Evolutionary conservation across 1,140 invertebrate genomes (phyloP).

Genomic region (Plodia interpunctella): DNA sequence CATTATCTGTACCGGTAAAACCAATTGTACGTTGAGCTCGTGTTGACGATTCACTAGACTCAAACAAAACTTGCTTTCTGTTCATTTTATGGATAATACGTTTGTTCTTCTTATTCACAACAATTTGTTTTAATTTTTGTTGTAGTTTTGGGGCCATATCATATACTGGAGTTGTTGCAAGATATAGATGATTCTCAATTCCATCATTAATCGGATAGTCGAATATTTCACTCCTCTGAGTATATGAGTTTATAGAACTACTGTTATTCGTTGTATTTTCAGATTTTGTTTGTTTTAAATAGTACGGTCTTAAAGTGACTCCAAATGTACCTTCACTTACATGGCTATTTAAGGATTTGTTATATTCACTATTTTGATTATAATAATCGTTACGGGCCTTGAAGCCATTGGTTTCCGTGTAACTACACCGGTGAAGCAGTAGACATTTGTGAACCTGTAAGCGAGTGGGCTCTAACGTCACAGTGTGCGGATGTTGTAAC

Average conservation of each 20-base stretch:
- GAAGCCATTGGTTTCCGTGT: neutral
- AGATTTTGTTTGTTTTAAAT: too few relatives aligned
- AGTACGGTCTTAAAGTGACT: too few relatives aligned
- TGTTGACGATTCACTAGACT: neutral
- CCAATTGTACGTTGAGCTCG: conserved; percentile 1
- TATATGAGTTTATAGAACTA: too few relatives aligned
- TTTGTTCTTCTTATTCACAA: neutral
- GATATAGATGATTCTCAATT: neutral
- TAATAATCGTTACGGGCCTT: neutral
- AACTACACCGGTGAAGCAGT: neutral
- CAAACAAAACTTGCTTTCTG: neutral
- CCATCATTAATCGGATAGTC: neutral
- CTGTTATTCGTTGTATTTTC: too few relatives aligned
- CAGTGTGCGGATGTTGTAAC: too few relatives aligned
- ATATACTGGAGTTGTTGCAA: neutral
- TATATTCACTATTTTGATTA: neutral
- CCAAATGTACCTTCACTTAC: too few relatives aligned
- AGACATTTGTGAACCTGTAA: neutral
- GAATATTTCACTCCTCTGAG: neutral
- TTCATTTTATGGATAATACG: neutral
- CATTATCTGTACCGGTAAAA: neutral
- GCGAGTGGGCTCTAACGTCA: neutral
- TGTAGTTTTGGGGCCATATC: neutral
- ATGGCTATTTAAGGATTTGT: neutral
- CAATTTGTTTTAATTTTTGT: neutral